Conservation (phyloP, 2,113 vertebrate genomes). For the Orycteropus afer region DNA sequence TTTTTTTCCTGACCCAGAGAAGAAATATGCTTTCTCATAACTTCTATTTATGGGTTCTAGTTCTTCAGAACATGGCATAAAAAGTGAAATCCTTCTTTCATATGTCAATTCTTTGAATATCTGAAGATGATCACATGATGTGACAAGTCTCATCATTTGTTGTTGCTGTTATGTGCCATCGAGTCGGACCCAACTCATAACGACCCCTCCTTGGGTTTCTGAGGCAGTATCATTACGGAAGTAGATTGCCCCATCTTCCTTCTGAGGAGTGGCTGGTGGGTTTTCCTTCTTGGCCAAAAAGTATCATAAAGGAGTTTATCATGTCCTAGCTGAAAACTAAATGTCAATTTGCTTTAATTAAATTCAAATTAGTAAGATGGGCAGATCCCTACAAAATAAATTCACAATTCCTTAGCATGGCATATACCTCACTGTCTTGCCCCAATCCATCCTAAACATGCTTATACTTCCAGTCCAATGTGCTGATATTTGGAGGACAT, state of each 20-base stretch:
- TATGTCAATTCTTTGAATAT: not conserved
- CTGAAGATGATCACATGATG: not conserved
- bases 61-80: not conserved
- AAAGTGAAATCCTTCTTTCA: not conserved
- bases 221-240: not conserved
- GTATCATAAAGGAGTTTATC: not conserved
- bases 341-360: not conserved
- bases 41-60: not conserved
- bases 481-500: not conserved
- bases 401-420: not conserved
- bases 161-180: too few species aligned
- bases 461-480: not conserved
- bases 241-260: not conserved
- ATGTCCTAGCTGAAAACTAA: not conserved
- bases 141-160: too few species aligned
- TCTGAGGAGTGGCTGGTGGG: too few species aligned
- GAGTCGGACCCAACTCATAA: too few species aligned
- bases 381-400: not conserved
- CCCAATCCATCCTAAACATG: not conserved
- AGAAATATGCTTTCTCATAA: not conserved
- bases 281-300: constrained; percentile 4
- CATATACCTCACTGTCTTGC: not conserved
- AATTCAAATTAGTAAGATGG: not conserved
- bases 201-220: too few species aligned
- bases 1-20: not conserved